Evolutionary conservation across 2,797 vertebrate species (phyloP).

Genomic region (Pseudocheirus occidentalis): DNA sequence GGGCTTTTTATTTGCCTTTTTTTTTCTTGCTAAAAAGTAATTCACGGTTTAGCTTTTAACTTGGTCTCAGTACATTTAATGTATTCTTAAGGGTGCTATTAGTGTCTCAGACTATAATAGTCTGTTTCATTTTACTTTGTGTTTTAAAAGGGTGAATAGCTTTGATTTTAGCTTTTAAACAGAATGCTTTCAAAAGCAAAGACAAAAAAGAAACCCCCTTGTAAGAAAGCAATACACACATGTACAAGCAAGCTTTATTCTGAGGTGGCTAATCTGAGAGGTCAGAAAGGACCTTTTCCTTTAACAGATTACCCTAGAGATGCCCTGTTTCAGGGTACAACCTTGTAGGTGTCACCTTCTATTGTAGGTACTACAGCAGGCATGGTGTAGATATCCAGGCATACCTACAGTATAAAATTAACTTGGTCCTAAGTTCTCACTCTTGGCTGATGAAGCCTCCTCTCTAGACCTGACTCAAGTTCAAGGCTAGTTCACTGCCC

Average conservation of each 20-base stretch:
- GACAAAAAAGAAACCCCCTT: constrained; percentile 12
- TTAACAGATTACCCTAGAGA: not conserved
- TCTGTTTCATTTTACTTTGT: constrained; percentile 1
- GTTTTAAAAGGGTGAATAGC: constrained; percentile 46
- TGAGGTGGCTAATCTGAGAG: constrained; percentile 36
- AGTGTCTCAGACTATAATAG: not conserved
- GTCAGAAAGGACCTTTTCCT: constrained; percentile 2
- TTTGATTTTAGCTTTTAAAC: constrained; percentile 48
- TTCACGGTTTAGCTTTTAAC: not conserved
- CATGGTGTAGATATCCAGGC: not conserved
- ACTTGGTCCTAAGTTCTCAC: not conserved
- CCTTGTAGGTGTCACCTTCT: not conserved
- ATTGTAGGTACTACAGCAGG: not conserved
- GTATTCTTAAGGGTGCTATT: not conserved
- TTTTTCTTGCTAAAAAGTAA: not conserved
- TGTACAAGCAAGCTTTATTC: constrained; percentile 50
- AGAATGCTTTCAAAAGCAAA: constrained; percentile 38
- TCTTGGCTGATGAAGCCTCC: not conserved
- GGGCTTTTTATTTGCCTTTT: not conserved
- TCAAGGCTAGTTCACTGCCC: not conserved
- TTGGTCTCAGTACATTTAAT: not conserved
- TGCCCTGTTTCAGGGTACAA: not conserved
- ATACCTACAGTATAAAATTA: not conserved
- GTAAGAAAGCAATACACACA: constrained; percentile 22
- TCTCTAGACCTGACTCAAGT: not conserved